Evolutionary conservation across 2,888 invertebrate species (phyloP).

Genomic region (Hypsopygia costalis): DNA sequence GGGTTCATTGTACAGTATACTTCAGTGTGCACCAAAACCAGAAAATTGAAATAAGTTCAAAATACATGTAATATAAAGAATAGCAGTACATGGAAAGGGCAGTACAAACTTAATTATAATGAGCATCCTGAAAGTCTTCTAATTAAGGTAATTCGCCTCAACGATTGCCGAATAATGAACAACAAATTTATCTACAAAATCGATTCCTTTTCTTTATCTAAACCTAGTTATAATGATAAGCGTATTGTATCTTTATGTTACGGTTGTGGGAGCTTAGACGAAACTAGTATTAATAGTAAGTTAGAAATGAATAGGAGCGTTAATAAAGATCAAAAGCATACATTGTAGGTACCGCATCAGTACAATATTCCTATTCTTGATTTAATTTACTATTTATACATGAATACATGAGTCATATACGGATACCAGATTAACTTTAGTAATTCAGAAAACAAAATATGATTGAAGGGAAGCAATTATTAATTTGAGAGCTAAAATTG

Average conservation of each 20-base stretch:
- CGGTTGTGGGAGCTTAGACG: constrained; percentile 49
- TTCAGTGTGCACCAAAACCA: neutral
- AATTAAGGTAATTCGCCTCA: constrained; percentile 18
- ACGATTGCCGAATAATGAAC: constrained; percentile 11
- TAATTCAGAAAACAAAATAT: constrained; percentile 29
- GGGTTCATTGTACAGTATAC: too few species aligned
- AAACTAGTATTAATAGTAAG: constrained; percentile 37
- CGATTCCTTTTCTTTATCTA: constrained; percentile 28
- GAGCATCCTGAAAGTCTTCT: constrained; percentile 64
- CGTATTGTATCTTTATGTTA: constrained; percentile 44
- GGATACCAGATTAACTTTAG: constrained; percentile 20
- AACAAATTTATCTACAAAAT: constrained; percentile 26
- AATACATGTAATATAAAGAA: too few species aligned
- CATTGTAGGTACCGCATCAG: constrained; percentile 21
- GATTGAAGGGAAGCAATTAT: constrained; percentile 43
- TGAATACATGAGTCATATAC: constrained; percentile 16
- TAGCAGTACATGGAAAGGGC: constrained; percentile 38
- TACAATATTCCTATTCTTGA: constrained; percentile 23
- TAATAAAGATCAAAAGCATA: neutral
- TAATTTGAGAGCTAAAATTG: constrained; percentile 54
- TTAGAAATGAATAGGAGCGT: constrained; percentile 22
- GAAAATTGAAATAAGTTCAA: neutral
- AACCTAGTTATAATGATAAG: constrained; percentile 42
- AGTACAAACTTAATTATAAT: constrained; percentile 56
- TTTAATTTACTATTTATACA: constrained; percentile 25